Conservation (phyloP, 2,797 vertebrate genomes). For the Pseudomugil gertrudae region DNA sequence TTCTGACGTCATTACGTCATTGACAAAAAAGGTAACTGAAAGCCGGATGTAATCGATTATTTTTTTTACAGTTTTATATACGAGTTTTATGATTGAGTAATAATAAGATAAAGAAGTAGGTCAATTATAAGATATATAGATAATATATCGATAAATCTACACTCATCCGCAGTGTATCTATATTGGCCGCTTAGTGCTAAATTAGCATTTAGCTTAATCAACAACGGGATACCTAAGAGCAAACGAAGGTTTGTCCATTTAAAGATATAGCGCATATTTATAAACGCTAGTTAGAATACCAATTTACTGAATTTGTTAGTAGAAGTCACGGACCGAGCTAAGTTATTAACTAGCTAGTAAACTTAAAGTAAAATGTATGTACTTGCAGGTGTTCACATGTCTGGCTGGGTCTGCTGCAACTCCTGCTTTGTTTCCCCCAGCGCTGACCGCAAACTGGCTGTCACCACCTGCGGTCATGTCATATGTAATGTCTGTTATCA, state of each 20-base stretch:
- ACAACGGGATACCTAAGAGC: background rate
- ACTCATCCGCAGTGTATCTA: background rate
- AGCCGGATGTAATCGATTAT: no score
- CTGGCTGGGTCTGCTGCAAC: conserved; percentile 85
- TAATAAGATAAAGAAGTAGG: background rate
- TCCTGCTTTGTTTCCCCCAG: conserved; percentile 82
- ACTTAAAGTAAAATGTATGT: background rate
- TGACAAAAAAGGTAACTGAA: no score
- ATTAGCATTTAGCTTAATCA: conserved; percentile 1
- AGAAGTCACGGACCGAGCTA: background rate
- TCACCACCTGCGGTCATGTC: conserved; percentile 91
- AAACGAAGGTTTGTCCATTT: background rate
- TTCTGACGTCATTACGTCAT: no score
- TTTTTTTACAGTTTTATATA: background rate
- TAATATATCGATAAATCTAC: background rate
- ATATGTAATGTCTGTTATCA: conserved; percentile 87
- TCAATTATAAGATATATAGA: background rate
- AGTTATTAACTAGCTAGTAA: background rate
- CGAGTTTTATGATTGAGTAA: background rate
- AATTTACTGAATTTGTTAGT: background rate
- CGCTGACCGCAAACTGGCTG: conserved; percentile 72
- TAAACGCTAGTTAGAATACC: rapidly evolving
- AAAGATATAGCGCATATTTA: background rate
- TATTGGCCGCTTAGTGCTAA: background rate
- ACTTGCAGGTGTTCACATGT: conserved; percentile 74